phyloP scores from a whole-genome alignment of 1,140 invertebrate genomes.

The Drosophila biarmipes region DNA sequence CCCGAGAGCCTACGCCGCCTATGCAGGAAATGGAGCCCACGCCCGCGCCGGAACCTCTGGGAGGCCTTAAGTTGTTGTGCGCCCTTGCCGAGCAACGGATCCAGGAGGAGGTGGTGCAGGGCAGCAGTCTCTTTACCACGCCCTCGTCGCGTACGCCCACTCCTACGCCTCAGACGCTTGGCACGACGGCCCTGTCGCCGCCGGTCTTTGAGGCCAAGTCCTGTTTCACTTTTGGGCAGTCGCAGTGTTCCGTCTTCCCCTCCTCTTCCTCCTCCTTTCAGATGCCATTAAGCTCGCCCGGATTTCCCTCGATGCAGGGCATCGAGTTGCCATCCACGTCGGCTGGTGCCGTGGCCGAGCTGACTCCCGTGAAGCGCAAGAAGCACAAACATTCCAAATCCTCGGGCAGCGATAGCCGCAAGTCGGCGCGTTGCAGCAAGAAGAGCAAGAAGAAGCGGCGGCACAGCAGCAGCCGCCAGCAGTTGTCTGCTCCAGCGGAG shows the following conservation, averaged over 20 bases:
- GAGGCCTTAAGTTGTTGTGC: conserved; percentile 92
- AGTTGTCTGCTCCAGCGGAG: conserved; percentile 19
- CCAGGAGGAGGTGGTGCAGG: conserved; percentile 88
- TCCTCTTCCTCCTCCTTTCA: conserved; percentile 43
- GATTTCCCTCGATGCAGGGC: conserved; percentile 80
- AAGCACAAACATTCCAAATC: conserved; percentile 84
- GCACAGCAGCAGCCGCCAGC: conserved; percentile 57
- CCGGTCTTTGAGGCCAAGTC: conserved; percentile 26
- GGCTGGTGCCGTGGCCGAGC: conserved; percentile 17
- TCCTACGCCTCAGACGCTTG: conserved; percentile 19
- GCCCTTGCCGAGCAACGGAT: conserved; percentile 93
- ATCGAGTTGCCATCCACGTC: conserved; percentile 74
- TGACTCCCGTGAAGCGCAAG: conserved; percentile 71
- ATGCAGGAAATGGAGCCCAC: conserved; percentile 80
- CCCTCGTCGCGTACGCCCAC: conserved; percentile 65
- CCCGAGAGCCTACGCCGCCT: conserved; percentile 55
- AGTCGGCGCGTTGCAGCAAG: conserved; percentile 74
- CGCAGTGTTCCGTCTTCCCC: conserved; percentile 25
- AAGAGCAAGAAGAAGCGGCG: conserved; percentile 80
- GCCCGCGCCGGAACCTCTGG: conserved; percentile 85
- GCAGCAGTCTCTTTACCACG: conserved; percentile 65
- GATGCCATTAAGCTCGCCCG: conserved; percentile 52
- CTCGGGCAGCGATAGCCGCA: conserved; percentile 65
- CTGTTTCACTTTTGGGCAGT: conserved; percentile 40
- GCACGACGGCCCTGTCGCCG: conserved; percentile 13